phyloP scores from a whole-genome alignment of 2,113 vertebrate species.

The Protomyctophum bolini region DNA sequence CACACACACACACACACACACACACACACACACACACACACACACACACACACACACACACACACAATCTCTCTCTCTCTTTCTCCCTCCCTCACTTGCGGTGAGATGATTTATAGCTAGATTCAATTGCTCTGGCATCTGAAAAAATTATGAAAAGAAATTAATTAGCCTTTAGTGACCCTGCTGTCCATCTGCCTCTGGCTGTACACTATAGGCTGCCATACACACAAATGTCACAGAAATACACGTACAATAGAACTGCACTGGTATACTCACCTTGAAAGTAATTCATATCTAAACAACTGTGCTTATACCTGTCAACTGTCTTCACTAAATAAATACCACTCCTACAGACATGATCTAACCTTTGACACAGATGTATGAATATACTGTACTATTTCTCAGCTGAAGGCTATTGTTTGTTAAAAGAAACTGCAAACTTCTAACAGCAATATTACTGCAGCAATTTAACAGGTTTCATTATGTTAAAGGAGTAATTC shows the following conservation, averaged over 20 bases:
- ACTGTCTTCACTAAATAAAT: slow-evolving; percentile 32
- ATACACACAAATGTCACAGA: slow-evolving; percentile 9
- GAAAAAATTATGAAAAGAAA: slow-evolving; percentile 81
- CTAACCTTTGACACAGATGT: background rate
- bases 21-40: slow-evolving; percentile 6
- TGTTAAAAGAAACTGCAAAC: too few species aligned
- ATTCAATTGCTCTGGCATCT: slow-evolving; percentile 78
- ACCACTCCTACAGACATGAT: background rate
- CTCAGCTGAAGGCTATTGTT: too few species aligned
- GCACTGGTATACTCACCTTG: slow-evolving; percentile 40
- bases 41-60: slow-evolving; percentile 18
- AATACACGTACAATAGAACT: slow-evolving; percentile 26
- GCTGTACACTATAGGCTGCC: slow-evolving; percentile 4
- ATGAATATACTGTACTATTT: background rate
- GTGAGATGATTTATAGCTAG: slow-evolving; percentile 79
- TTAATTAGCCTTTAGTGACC: slow-evolving; percentile 81
- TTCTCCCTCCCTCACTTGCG: slow-evolving; percentile 11
- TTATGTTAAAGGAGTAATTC: too few species aligned
- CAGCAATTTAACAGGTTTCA: too few species aligned
- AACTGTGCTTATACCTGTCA: slow-evolving; percentile 44
- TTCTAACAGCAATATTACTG: too few species aligned
- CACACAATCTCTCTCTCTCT: slow-evolving; percentile 8
- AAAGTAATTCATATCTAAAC: slow-evolving; percentile 71
- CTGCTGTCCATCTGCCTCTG: slow-evolving; percentile 68
- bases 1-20: background rate